Base-by-base conservation (phyloP, 2,888 invertebrate genomes). In the Agonopterix alstromeriana region DNA sequence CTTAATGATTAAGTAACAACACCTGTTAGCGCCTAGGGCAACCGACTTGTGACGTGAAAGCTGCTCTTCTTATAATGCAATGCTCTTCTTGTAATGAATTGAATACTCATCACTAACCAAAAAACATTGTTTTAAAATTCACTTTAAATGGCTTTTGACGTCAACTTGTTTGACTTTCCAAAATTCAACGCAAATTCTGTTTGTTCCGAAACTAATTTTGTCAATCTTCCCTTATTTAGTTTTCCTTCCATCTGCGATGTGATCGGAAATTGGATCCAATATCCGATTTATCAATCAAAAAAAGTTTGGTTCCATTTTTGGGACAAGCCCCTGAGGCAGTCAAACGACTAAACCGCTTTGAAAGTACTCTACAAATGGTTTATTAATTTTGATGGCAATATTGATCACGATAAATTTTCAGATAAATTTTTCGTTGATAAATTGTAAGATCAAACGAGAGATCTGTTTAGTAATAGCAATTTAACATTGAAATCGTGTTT, bases 181-280 rank as follows among this genome's bases (percentile, higher is more conserved):
- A 43, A 47, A 49, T 36, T 47, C 46, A 48, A 43, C 14, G 14
- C 10, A 45, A 36, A 9, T 36, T 40, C 35, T 14, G 45, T 48
- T 48, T 48, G 48, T 42, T 48, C 42, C 11, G 38, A 36, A 51
- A 45, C 48, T 35, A 41, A 46, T 47, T 51, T 48, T 51, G 36
- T 48, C 44, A 42, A 49, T 41, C 38, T 35, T 9, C 46, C 47
- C 27, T 35, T 38, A 38, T 38, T 46, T 40, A 49, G 46, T 42
- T 46, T 48, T 36, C 43, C 44, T 36, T 43, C 46, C 43, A 12
- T 46, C 40, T 43, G 46, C 45, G 49, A 51, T 48, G 47, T 47
- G 46, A 46, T 50, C 52, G 53, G 50, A 57, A 57, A 55, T 57
- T 53, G 51, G 53, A 50, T 52, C 49, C 53, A 48, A 56, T 54